These are phyloP conservation scores for Rhimphoctona megacephalus DNA, from an alignment of 2,888 invertebrate species.

Conservation along the genomic window DNA sequence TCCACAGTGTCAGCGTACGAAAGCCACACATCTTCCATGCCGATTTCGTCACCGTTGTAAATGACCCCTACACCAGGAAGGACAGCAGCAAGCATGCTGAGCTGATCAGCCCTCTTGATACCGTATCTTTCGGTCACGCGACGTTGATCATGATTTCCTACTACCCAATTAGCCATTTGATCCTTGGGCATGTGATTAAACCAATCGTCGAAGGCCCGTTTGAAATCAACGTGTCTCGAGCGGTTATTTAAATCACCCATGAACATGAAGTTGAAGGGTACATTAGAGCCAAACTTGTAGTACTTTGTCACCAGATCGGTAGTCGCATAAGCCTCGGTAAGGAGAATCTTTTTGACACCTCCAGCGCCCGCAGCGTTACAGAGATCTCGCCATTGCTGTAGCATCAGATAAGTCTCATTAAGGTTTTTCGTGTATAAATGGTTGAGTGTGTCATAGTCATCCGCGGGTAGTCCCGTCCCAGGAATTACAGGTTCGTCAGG, in stretches of 20 bases:
- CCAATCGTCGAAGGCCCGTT: slow-evolving; percentile 86
- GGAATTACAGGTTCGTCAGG: slow-evolving; percentile 79
- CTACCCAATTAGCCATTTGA: slow-evolving; percentile 89
- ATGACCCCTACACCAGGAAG: slow-evolving; percentile 88
- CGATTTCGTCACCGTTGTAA: slow-evolving; percentile 95
- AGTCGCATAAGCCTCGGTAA: slow-evolving; percentile 88
- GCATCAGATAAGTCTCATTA: slow-evolving; percentile 81
- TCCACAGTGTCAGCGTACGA: slow-evolving; percentile 88
- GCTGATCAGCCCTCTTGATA: slow-evolving; percentile 85
- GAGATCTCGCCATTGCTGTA: slow-evolving; percentile 86
- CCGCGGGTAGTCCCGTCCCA: slow-evolving; percentile 68
- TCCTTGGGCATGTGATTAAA: slow-evolving; percentile 86
- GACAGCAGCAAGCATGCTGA: slow-evolving; percentile 87
- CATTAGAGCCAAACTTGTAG: slow-evolving; percentile 84
- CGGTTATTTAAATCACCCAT: slow-evolving; percentile 83
- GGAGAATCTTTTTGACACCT: slow-evolving; percentile 85
- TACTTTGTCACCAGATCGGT: slow-evolving; percentile 86
- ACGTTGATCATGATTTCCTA: slow-evolving; percentile 87
- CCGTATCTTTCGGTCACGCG: slow-evolving; percentile 85
- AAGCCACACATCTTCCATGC: slow-evolving; percentile 89
- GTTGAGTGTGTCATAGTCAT: slow-evolving; percentile 79
- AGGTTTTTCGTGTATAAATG: slow-evolving; percentile 83
- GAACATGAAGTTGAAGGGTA: slow-evolving; percentile 90
- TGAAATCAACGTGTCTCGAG: slow-evolving; percentile 86
- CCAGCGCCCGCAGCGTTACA: slow-evolving; percentile 86